A percentile compares a stretch with the other conserved stretches of the same genome.
Conservation (phyloP, 2,797 vertebrate species). For the Tadarida brasiliensis region DNA sequence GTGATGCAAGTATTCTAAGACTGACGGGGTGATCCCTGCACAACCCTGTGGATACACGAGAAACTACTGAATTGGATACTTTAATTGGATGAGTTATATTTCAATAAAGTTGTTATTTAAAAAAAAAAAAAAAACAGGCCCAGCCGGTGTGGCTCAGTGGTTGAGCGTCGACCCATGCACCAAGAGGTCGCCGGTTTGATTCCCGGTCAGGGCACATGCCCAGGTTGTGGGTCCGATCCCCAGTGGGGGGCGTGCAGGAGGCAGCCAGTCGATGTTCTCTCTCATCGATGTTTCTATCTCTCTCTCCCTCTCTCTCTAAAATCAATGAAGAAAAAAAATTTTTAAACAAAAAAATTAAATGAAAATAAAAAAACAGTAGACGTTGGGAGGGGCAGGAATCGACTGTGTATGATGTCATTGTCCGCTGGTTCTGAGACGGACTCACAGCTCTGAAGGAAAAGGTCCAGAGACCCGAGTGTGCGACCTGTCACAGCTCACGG, state of each 20-base stretch:
- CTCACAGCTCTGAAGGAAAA: neutral
- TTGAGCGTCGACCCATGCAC: no score
- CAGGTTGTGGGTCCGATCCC: no score
- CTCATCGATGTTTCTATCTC: no score
- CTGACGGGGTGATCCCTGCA: neutral
- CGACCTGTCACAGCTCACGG: neutral
- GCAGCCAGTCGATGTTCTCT: no score
- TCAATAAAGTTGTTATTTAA: neutral
- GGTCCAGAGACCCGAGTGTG: neutral
- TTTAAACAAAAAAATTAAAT: no score
- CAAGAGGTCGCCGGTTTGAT: no score
- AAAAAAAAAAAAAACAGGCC: neutral
- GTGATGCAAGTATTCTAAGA: neutral
- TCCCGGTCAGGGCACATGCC: no score
- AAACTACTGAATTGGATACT: neutral
- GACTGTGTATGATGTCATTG: neutral
- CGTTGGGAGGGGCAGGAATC: neutral
- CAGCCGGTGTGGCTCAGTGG: no score
- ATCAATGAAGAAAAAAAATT: no score
- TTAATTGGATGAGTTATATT: neutral
- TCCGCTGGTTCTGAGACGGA: neutral
- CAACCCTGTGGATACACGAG: neutral
- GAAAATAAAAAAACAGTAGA: neutral
- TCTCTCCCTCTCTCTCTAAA: no score
- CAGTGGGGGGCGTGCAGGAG: no score